Percentiles rank a stretch among this genome's conserved stretches.
Conservation (phyloP, 1,140 invertebrate genomes). For the Liolophura sinensis region DNA sequence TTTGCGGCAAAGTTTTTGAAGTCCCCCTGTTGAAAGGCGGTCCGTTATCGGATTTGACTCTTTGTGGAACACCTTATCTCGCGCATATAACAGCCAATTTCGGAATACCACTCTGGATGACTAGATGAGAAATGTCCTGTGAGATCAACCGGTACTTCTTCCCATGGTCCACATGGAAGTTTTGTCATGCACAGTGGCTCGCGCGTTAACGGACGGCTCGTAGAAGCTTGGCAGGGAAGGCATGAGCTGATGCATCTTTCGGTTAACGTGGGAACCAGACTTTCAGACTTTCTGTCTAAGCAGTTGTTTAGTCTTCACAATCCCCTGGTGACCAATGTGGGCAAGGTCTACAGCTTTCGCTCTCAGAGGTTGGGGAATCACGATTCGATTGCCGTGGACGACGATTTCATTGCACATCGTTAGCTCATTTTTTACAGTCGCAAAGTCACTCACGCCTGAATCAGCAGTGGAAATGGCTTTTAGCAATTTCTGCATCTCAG, state of each 20-base stretch:
- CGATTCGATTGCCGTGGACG: slow-evolving; percentile 22
- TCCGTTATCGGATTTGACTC: slow-evolving; percentile 25
- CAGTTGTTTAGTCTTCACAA: slow-evolving; percentile 41
- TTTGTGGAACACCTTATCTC: slow-evolving; percentile 19
- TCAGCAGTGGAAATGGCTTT: slow-evolving; percentile 16
- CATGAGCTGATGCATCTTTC: slow-evolving; percentile 31
- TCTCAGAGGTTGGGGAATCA: slow-evolving; percentile 27
- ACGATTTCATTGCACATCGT: slow-evolving; percentile 21
- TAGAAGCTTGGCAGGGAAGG: slow-evolving; percentile 32
- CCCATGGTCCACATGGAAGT: too few relatives aligned
- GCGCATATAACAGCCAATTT: too few relatives aligned
- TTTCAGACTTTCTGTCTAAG: slow-evolving; percentile 40
- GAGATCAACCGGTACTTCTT: too few relatives aligned
- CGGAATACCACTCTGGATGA: slow-evolving; percentile 17
- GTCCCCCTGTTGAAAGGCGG: slow-evolving; percentile 20
- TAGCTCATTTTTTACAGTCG: too few relatives aligned
- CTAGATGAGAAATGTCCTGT: too few relatives aligned
- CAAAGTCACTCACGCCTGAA: slow-evolving; percentile 4
- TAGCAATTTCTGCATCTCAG: slow-evolving; percentile 18
- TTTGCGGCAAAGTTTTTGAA: slow-evolving; percentile 18
- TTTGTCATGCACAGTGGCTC: slow-evolving; percentile 41
- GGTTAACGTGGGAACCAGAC: slow-evolving; percentile 46
- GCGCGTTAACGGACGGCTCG: slow-evolving; percentile 7
- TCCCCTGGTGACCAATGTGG: slow-evolving; percentile 35
- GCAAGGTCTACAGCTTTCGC: slow-evolving; percentile 27